Evolutionary conservation across 2,888 invertebrate genomes (phyloP), one percentile per base, ranked within the genome.

Genomic region (Clepsis dumicolana): DNA sequence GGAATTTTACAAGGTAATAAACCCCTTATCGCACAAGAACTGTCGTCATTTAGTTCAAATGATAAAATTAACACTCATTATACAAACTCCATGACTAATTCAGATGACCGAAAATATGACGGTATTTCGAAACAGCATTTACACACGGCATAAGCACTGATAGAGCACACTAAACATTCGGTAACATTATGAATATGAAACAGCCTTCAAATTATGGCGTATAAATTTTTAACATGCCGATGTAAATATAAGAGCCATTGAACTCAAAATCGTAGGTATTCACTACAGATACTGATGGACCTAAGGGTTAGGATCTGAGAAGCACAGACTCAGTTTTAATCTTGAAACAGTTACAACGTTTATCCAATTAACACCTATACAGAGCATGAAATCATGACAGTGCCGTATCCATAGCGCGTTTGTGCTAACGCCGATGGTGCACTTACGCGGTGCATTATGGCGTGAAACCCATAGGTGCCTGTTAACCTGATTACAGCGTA

Each of bases 391-490:
- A 44, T 4, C 18, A 41, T 41, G 27, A 44, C 24, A 41, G 56
- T 29, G 18, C 48, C 56, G 27, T 64, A 64, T 48, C 27, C 32
- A 64, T 52, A 18, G 27, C 27, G 14, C 60, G 29, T 59, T 56
- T 21, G 7, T 24, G 41, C 41, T 56, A 24, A 24, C 52, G 16
- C 62, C 38, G 65, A 50, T 61, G 65, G 50, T 75, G 75, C 76
- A 74, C 65, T 71, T 72, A 67, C 64, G 66, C 41, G 57, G 67
- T 73, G 77, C 75, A 74, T 57, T 71, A 74, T 69, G 75, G 73
- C 74, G 74, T 79, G 81, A 80, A 78, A 77, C 82, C 77, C 76
- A 78, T 81, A 73, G 76, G 76, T 73, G 73, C 71, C 72, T 74
- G 74, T 71, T 79, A 80, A 78, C 84, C 83, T 71, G 80, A 78